Conservation (phyloP, 2,797 vertebrate species). For the Pelobates cultripes region DNA sequence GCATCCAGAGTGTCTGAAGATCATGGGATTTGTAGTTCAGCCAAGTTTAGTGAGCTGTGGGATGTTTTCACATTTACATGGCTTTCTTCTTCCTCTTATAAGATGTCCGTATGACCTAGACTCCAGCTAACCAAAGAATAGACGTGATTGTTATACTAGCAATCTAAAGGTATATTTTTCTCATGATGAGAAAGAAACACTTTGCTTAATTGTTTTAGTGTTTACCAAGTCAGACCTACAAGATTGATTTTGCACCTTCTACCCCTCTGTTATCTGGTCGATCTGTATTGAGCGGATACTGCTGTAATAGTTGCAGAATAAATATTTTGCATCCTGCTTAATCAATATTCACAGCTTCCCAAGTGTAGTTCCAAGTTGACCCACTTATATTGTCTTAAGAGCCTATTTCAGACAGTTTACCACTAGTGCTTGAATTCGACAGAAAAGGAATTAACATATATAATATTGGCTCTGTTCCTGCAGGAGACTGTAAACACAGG, state of each 20-base stretch:
- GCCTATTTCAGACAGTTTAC: constrained; percentile 27
- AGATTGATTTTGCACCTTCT: constrained; percentile 7
- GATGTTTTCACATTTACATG: too few relatives aligned
- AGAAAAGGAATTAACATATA: constrained; percentile 16
- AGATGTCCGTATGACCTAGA: too few relatives aligned
- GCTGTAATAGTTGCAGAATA: constrained; percentile 17
- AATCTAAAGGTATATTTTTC: too few relatives aligned
- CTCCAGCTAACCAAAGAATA: too few relatives aligned
- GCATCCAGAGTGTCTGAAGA: too few relatives aligned
- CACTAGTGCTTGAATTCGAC: background rate
- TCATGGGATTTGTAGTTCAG: too few relatives aligned
- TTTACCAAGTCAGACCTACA: background rate
- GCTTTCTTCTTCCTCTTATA: too few relatives aligned
- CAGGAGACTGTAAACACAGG: too few relatives aligned
- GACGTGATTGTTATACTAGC: too few relatives aligned
- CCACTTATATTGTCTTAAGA: constrained; percentile 21
- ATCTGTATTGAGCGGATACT: constrained; percentile 9
- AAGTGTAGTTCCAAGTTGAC: constrained; percentile 20
- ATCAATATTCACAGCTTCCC: constrained; percentile 15
- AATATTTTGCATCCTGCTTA: constrained; percentile 31
- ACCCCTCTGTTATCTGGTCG: background rate
- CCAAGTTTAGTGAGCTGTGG: too few relatives aligned
- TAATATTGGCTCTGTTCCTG: background rate
- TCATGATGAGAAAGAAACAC: background rate
- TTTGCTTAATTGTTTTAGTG: background rate